Evolutionary conservation across 2,888 invertebrate species (phyloP).

Genomic region (Agrochola lota): DNA sequence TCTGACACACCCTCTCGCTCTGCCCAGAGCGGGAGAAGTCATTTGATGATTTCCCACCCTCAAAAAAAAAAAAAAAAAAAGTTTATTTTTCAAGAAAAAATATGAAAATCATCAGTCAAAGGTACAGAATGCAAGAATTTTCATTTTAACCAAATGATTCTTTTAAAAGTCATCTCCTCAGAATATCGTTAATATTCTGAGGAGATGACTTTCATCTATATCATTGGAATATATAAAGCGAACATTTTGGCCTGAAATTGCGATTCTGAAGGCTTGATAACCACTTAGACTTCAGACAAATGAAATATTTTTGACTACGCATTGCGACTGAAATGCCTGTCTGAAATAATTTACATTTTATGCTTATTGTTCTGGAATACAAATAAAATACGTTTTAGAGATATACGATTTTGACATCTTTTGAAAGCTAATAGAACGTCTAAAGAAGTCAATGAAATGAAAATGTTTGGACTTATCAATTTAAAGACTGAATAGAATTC

Average conservation of each 20-base stretch:
- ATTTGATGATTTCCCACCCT: too few species aligned
- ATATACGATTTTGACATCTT: slow-evolving; percentile 3
- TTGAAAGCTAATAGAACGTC: not conserved
- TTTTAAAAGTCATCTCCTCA: not conserved
- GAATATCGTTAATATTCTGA: too few species aligned
- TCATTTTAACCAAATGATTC: slow-evolving; percentile 7
- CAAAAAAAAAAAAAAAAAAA: too few species aligned
- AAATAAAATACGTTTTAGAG: not conserved
- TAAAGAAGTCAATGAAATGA: not conserved
- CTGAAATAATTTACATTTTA: slow-evolving; percentile 12
- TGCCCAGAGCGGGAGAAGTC: too few species aligned
- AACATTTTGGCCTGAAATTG: slow-evolving; percentile 24
- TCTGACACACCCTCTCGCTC: too few species aligned
- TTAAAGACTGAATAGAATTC: not conserved
- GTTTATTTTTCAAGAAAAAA: not conserved
- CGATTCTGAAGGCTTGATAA: slow-evolving; percentile 13
- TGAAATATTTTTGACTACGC: slow-evolving; percentile 32
- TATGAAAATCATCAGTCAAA: not conserved
- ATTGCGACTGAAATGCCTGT: not conserved
- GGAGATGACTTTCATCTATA: too few species aligned
- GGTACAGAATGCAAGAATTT: not conserved
- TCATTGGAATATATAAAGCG: slow-evolving; percentile 1
- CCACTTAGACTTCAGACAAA: slow-evolving; percentile 12
- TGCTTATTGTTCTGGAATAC: slow-evolving; percentile 1
- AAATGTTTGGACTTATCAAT: not conserved